A percentile compares a stretch with the other conserved stretches of the same genome.
These are phyloP conservation scores for Elachura formosa DNA, from an alignment of 2,113 vertebrate species.

Conservation along the genomic window DNA sequence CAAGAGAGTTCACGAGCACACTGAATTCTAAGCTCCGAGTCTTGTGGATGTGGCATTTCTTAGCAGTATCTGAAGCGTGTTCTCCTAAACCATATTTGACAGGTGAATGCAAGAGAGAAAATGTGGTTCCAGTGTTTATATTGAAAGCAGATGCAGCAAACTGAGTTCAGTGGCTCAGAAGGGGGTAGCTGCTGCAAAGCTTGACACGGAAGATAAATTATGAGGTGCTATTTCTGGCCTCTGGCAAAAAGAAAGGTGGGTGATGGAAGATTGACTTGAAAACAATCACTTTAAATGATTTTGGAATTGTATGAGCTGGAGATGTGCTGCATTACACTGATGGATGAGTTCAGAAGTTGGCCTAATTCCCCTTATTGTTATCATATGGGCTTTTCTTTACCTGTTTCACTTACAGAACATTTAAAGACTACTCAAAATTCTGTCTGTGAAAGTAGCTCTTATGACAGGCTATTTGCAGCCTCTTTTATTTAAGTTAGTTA, in stretches of 20 bases:
- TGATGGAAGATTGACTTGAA: background rate
- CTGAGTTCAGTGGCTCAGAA: background rate
- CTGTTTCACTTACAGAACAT: background rate
- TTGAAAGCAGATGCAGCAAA: constrained; percentile 35
- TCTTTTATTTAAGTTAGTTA: background rate
- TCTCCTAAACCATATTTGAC: constrained; percentile 34
- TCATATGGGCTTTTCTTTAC: background rate
- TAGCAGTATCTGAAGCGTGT: background rate
- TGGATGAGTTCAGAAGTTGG: background rate
- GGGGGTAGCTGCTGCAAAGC: constrained; percentile 3
- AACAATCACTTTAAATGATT: constrained; percentile 24
- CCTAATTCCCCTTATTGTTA: background rate
- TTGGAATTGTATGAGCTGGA: background rate
- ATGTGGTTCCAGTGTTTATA: background rate
- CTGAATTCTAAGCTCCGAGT: background rate
- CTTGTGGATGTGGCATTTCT: background rate
- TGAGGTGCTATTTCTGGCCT: constrained; percentile 34
- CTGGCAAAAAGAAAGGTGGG: background rate
- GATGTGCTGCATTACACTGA: background rate
- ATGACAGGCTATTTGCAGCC: background rate
- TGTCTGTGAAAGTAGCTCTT: background rate
- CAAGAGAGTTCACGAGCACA: background rate
- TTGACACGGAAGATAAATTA: background rate
- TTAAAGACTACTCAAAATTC: background rate
- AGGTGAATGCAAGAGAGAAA: constrained; percentile 17